These are phyloP conservation scores for Mesoclemmys tuberculata DNA, from an alignment of 2,113 vertebrate genomes.

Conservation along the genomic window DNA sequence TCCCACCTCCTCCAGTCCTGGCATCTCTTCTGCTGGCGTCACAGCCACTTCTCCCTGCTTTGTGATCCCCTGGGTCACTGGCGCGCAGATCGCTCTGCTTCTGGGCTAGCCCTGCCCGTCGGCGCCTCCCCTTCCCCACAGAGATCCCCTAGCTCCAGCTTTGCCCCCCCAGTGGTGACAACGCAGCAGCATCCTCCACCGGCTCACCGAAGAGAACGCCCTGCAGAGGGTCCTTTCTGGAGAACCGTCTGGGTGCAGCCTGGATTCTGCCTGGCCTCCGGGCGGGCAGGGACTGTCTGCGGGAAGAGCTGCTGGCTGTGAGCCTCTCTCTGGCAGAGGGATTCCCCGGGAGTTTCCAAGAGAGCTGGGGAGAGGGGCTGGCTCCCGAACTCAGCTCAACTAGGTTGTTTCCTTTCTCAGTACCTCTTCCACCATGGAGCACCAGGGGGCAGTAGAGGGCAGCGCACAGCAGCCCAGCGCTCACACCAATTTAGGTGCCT, in stretches of 20 bases:
- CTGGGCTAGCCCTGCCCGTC: background rate
- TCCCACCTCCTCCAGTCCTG: background rate
- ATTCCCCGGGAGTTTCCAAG: background rate
- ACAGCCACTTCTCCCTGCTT: background rate
- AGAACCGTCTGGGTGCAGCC: too few relatives aligned
- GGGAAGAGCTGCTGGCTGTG: background rate
- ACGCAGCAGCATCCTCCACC: too few relatives aligned
- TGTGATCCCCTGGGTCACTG: background rate
- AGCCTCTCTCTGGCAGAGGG: background rate
- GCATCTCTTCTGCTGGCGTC: background rate
- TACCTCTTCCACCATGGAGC: background rate
- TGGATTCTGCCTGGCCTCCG: background rate
- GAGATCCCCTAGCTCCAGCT: background rate
- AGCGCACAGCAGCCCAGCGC: background rate
- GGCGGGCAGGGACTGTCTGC: background rate
- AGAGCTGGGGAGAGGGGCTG: background rate
- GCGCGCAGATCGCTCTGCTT: background rate
- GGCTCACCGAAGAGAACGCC: too few relatives aligned
- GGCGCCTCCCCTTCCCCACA: background rate
- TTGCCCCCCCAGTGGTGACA: background rate
- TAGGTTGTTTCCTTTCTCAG: background rate
- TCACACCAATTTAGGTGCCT: too few relatives aligned
- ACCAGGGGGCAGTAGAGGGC: background rate
- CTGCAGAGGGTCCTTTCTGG: background rate
- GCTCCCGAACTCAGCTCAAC: background rate